Evolutionary conservation across 2,797 vertebrate genomes (phyloP).

Genomic region (Xiphophorus birchmanni): DNA sequence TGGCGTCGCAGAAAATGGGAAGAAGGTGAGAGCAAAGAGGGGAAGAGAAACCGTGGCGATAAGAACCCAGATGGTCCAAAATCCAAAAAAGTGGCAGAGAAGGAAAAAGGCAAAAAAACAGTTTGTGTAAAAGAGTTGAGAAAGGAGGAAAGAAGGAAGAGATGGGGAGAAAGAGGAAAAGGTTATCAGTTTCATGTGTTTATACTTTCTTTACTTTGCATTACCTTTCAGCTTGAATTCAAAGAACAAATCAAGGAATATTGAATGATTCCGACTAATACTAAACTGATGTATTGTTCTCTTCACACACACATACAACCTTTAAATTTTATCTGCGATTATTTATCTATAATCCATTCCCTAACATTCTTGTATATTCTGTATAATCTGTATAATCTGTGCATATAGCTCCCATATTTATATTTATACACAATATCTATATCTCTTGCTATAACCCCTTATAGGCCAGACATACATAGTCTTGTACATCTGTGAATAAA

Average conservation of each 20-base stretch:
- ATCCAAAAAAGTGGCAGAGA: background rate
- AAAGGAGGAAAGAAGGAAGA: background rate
- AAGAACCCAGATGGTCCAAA: background rate
- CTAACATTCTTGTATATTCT: no score
- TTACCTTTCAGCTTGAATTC: background rate
- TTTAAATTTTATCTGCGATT: no score
- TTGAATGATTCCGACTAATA: background rate
- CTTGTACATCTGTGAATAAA: no score
- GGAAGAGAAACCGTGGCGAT: background rate
- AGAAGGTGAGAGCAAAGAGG: background rate
- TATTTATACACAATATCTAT: no score
- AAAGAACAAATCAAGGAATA: background rate
- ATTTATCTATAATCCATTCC: no score
- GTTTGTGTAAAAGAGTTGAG: background rate
- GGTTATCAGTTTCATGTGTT: background rate
- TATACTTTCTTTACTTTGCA: background rate
- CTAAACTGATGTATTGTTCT: background rate
- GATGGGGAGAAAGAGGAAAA: background rate
- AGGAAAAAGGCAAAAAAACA: background rate
- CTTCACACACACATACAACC: no score
- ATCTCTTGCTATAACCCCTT: no score
- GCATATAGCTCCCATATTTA: no score
- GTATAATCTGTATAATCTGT: no score
- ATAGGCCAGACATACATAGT: no score
- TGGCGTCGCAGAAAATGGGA: constrained; percentile 27